Evolutionary conservation across 2,888 invertebrate species (phyloP), one percentile per base, ranked within the genome.

Genomic region (Hetaerina titia): DNA sequence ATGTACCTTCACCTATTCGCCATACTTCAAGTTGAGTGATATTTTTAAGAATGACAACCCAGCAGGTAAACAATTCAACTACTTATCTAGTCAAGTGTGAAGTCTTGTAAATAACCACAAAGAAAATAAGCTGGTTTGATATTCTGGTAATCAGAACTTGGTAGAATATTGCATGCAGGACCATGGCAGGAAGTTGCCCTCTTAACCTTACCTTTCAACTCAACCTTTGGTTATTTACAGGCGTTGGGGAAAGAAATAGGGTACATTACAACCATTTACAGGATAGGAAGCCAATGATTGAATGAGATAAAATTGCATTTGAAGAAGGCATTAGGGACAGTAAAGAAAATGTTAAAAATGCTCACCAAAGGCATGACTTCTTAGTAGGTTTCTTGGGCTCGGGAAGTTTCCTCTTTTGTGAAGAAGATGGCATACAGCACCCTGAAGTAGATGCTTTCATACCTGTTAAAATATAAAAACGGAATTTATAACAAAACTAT

Each of bases 291-390:
- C 22, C 69, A 7, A 13, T 19, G 7, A n/a, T 69, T 69, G n/a
- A 6, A 22, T 69, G 19, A 69, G 69, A 19, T 22, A 69, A 2
- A 45, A 45, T 69, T 69, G 15, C 7, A 69, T 69, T 22, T 69
- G n/a, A 74, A 15, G 22, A 58, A 31, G 4, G 64, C 13, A n/a
- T n/a, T 13, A 89, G 25, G 13, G 15, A 19, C 4, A 58, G 22
- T 22, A 57, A 58, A 15, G 25, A 45, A 45, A 45, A 45, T 45
- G 45, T 45, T 64, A 31, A 60, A 56, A 4, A n/a, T 19, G 88
- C 95, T 88, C 81, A 95, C 95, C 95, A 95, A 56, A 95, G 89
- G 74, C 95, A 57, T 60, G 94, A 89, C 63, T 95, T 56, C 60
- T 87, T 90, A n/a, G 81, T 63, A 31, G 58, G 74, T 25, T 22